phyloP scores from a whole-genome alignment of 2,797 vertebrate species.

The Enteromius radiatus region DNA sequence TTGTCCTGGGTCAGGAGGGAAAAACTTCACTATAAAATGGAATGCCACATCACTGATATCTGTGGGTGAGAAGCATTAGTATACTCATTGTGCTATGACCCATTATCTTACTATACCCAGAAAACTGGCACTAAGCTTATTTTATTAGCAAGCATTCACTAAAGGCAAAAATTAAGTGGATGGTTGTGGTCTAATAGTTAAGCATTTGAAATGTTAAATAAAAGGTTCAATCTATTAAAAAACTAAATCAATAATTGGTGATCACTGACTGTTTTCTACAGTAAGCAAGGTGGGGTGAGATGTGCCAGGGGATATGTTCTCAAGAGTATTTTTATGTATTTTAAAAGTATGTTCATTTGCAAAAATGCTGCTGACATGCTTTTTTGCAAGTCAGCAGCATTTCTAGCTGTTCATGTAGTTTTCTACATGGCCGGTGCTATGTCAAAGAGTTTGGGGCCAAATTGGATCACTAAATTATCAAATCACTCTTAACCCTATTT shows the following conservation, averaged over 20 bases:
- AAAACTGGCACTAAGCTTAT: too few species aligned
- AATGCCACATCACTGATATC: slow-evolving; percentile 92
- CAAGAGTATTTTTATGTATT: slow-evolving; percentile 3
- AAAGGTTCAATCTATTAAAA: not conserved
- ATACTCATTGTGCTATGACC: not conserved
- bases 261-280: not conserved
- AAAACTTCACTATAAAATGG: slow-evolving; percentile 98
- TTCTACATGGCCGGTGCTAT: not conserved
- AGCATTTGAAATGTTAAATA: not conserved
- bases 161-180: not conserved
- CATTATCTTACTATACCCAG: slow-evolving; percentile 1
- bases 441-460: not conserved
- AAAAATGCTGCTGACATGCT: slow-evolving; percentile 13
- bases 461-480: not conserved
- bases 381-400: slow-evolving; percentile 8
- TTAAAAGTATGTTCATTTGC: slow-evolving; percentile 11
- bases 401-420: not conserved
- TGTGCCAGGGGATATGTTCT: slow-evolving; percentile 15
- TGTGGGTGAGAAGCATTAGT: slow-evolving; percentile 65
- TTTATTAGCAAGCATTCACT: not conserved
- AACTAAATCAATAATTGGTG: not conserved
- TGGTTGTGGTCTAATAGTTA: not conserved
- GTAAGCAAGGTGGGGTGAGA: slow-evolving; percentile 13
- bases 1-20: slow-evolving; percentile 92
- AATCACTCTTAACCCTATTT: not conserved